Base-by-base conservation (phyloP, 2,797 vertebrate genomes). In the Helostoma temminkii region DNA sequence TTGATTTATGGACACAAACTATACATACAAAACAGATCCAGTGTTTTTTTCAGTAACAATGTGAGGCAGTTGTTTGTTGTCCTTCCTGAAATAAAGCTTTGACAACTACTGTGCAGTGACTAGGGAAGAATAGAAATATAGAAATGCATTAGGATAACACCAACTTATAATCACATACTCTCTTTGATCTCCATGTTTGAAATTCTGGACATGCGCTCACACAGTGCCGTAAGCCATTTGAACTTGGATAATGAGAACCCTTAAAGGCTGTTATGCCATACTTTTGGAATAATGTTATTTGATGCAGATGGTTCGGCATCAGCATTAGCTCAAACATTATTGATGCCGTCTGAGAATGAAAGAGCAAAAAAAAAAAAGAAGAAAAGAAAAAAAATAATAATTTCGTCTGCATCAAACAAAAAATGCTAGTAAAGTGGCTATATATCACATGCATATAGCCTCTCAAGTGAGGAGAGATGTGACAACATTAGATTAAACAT, bases 321-420 rank as follows among this genome's bases (percentile, higher is more conserved):
- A 53, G 49, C 37, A 61, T 61, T 42, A 15, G 15, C 28, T 49
- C 12, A 15, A n/a, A 24, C 6, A 42, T 42, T 55, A 71, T 47
- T 36, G 37, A 65, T 41, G 28, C 11, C n/a, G 41, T 53, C n/a
- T 61, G 48, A 54, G 66, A 67, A 42, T 49, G 21, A 55, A 42
- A 42, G 42, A 21, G 41, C 10, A 30, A 30, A 46, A 30, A 54
- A 54, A 18, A 1, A 0, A 18, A 46, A 30, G 25, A 46, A 30
- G 49, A 54, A 18, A 1, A 0, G 14, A 46, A 36, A 36, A 30
- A 36, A 36, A 36, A 37, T 32, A 32, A 9, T 10, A 10, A 32
- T 22, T 53, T 22, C 36, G 6, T 46, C 24, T 37, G 18, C 42
- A 48, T 53, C 34, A 22, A 41, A 36, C 8, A 48, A 58, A 53